These are phyloP conservation scores for Epinephelus lanceolatus DNA, from an alignment of 2,113 vertebrate species.

Conservation along the genomic window DNA sequence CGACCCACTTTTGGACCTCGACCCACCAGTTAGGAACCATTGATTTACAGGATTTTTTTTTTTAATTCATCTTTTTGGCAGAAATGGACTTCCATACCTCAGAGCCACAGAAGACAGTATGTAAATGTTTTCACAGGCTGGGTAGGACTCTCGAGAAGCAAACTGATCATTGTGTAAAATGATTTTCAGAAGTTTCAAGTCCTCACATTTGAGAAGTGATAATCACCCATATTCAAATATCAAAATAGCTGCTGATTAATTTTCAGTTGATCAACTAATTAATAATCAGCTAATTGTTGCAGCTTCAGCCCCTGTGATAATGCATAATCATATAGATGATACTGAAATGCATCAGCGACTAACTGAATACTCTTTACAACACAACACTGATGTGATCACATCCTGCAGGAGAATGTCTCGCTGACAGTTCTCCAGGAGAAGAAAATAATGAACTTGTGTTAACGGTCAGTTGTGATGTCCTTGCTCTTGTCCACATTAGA, in stretches of 20 bases:
- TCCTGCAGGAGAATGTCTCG: not conserved
- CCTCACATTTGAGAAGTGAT: not conserved
- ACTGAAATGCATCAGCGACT: not conserved
- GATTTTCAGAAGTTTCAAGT: not conserved
- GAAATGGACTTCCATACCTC: not conserved
- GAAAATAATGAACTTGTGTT: conserved; percentile 32
- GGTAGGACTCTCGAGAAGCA: not conserved
- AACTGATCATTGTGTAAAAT: too few species aligned
- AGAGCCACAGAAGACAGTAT: not conserved
- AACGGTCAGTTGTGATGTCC: conserved; percentile 47
- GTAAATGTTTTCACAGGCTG: not conserved
- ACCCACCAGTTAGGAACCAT: too few species aligned
- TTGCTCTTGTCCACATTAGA: conserved; percentile 52
- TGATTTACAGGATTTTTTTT: too few species aligned
- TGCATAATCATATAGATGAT: not conserved
- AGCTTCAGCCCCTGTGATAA: not conserved
- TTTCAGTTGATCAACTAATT: not conserved
- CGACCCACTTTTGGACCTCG: too few species aligned
- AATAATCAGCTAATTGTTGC: not conserved
- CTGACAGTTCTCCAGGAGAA: conserved; percentile 12
- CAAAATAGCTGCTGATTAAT: not conserved
- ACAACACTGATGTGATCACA: conserved; percentile 6
- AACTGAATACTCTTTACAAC: not conserved
- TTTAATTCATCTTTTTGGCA: too few species aligned
- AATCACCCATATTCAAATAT: not conserved